Conservation (phyloP, 2,797 vertebrate species). For the Fistularia tabacaria region DNA sequence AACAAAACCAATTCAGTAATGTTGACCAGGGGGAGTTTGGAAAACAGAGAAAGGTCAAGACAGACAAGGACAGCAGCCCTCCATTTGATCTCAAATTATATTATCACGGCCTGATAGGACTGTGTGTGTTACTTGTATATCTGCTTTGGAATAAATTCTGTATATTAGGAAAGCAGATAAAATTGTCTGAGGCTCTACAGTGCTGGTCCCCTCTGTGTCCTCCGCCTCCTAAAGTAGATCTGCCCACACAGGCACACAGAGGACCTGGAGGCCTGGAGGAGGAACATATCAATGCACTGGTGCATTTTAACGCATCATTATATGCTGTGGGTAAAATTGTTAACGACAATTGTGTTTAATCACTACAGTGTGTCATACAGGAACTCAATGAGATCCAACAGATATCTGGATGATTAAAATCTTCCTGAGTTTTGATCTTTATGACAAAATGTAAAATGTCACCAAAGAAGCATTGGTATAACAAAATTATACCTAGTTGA, state of each 20-base stretch:
- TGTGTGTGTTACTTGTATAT: constrained; percentile 12
- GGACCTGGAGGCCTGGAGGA: constrained; percentile 65
- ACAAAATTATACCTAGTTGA: too few species aligned
- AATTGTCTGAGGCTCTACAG: constrained; percentile 55
- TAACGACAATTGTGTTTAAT: constrained; percentile 24
- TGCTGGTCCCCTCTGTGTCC: constrained; percentile 55
- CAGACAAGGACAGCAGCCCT: constrained; percentile 65
- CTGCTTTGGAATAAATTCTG: constrained; percentile 27
- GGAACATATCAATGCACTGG: constrained; percentile 67
- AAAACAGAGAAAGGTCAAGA: constrained; percentile 57
- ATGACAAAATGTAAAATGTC: constrained; percentile 11
- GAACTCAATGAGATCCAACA: constrained; percentile 22
- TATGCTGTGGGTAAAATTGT: constrained; percentile 33
- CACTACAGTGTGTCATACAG: constrained; percentile 23
- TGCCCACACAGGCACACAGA: constrained; percentile 68
- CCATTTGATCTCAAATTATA: constrained; percentile 43
- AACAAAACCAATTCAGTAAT: constrained; percentile 53
- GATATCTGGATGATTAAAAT: constrained; percentile 9
- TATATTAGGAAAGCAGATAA: constrained; percentile 49
- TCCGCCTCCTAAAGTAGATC: constrained; percentile 63
- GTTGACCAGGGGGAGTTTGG: constrained; percentile 59
- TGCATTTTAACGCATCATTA: constrained; percentile 59
- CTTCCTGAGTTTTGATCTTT: constrained; percentile 25
- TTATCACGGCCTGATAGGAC: constrained; percentile 33
- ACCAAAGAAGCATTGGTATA: constrained; percentile 4